Evolutionary conservation across 2,113 vertebrate species (phyloP), one percentile per base, ranked within the genome.

Genomic region (Xiphias gladius): DNA sequence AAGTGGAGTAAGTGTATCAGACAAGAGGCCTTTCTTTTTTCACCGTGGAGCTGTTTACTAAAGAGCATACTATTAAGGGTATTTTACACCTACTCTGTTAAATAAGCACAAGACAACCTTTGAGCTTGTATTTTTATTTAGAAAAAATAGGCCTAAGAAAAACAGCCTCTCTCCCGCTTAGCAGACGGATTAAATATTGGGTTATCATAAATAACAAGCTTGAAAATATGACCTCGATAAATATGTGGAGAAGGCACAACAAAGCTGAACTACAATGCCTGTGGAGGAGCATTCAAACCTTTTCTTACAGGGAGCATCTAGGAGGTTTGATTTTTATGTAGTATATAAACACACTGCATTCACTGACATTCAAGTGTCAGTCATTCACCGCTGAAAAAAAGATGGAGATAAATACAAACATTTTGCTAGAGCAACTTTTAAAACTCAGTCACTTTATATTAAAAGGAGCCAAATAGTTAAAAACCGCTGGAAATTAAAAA

Each of bases 1-100:
- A 69, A 72, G 75, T 30, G 22, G 26, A 61, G 69, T 48, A 30
- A 57, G 62, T 41, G 76, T 43, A 52, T 66, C 13, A 68, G n/a
- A 39, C 30, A 5, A 52, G 59, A n/a, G 16, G 41, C 57, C 63
- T 75, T 65, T 79, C 48, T 39, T 35, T 46, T 39, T 35, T 46
- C 46, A 41, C n/a, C 3, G 10, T 22, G 58, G n/a, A 3, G 26
- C 4, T 62, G 64, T 55, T 55, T 8, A 61, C 28, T 13, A 14
- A 73, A 78, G 26, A n/a, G 41, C 17, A 17, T 17, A 16, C 24
- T 30, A 41, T 22, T 41, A 17, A 5, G 1, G 37, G 22, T 1
- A 8, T 37, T 76, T 68, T 9, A 26, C 52, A 54, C 16, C 12
- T 55, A 10, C n/a, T 28, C 9, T 50, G 8, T 11, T 55, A 22